Percentiles rank a stretch among this genome's conserved stretches.
Conservation (phyloP, 1,140 invertebrate species). For the Agrypnia vestita region DNA sequence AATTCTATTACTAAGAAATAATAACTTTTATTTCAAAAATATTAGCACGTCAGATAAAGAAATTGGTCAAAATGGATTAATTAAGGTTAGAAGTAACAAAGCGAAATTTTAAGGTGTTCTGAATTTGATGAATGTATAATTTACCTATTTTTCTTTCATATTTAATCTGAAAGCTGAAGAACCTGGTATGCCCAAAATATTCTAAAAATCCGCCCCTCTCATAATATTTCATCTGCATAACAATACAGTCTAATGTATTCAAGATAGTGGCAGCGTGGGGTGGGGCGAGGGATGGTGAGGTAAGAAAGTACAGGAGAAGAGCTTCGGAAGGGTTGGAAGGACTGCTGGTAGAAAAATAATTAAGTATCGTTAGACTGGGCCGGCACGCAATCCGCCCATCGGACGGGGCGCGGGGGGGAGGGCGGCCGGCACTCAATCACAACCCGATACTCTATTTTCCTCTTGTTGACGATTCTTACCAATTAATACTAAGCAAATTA, state of each 20-base stretch:
- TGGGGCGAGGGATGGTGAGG: background rate
- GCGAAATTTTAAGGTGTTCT: no score
- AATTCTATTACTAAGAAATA: no score
- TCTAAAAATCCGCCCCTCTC: conserved; percentile 12
- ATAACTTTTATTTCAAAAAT: no score
- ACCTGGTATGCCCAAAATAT: conserved; percentile 1
- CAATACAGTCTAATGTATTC: conserved; percentile 35
- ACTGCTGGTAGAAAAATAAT: conserved; percentile 36
- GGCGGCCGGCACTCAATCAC: background rate
- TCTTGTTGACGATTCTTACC: conserved; percentile 14
- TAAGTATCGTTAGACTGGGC: conserved; percentile 34
- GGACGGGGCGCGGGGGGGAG: background rate
- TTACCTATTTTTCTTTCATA: background rate
- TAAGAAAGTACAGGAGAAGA: conserved; percentile 22
- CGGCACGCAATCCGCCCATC: conserved; percentile 50
- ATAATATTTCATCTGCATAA: conserved; percentile 39
- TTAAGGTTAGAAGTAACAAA: no score
- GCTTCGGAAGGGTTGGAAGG: conserved; percentile 34
- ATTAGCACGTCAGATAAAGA: no score
- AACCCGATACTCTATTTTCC: conserved; percentile 14
- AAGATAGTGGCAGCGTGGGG: conserved; percentile 17
- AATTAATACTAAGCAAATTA: no score
- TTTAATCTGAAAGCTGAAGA: background rate
- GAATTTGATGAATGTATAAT: no score
- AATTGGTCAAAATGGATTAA: no score